Evolutionary conservation across 1,140 invertebrate species (phyloP).

Genomic region (Mya arenaria): DNA sequence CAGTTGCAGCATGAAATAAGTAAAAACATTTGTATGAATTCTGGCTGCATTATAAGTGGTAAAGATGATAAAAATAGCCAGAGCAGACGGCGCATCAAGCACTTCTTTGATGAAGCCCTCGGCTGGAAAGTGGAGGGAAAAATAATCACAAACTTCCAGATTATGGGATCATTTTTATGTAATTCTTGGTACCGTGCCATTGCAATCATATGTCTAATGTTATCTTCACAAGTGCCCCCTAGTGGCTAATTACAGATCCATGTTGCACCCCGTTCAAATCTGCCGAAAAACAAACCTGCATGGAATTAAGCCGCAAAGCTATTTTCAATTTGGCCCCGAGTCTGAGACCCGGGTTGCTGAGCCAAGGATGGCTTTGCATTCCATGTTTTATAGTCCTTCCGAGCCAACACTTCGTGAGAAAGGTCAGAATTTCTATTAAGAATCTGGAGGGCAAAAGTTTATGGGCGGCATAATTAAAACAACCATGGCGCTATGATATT

Average conservation of each 20-base stretch:
- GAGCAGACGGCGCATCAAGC: conserved; percentile 34
- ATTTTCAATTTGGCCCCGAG: conserved; percentile 40
- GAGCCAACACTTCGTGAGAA: conserved; percentile 38
- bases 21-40: too few species aligned
- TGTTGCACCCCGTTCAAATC: conserved; percentile 44
- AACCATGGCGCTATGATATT: conserved; percentile 31
- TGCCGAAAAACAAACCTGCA: conserved; percentile 25
- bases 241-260: conserved; percentile 54
- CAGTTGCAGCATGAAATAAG: too few species aligned
- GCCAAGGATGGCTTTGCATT: conserved; percentile 50
- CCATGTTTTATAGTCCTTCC: conserved; percentile 51
- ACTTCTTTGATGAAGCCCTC: too few species aligned
- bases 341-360: neutral
- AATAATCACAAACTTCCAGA: conserved; percentile 28
- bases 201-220: conserved; percentile 25
- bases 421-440: conserved; percentile 39
- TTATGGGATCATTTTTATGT: conserved; percentile 46
- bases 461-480: conserved; percentile 41
- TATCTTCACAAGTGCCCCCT: conserved; percentile 50
- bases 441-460: conserved; percentile 18
- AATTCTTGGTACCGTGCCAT: conserved; percentile 50
- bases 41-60: too few species aligned
- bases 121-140: conserved; percentile 1
- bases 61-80: conserved; percentile 55
- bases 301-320: conserved; percentile 33